Evolutionary conservation across 2,888 invertebrate species (phyloP).

Genomic region (Nephrotoma flavescens): DNA sequence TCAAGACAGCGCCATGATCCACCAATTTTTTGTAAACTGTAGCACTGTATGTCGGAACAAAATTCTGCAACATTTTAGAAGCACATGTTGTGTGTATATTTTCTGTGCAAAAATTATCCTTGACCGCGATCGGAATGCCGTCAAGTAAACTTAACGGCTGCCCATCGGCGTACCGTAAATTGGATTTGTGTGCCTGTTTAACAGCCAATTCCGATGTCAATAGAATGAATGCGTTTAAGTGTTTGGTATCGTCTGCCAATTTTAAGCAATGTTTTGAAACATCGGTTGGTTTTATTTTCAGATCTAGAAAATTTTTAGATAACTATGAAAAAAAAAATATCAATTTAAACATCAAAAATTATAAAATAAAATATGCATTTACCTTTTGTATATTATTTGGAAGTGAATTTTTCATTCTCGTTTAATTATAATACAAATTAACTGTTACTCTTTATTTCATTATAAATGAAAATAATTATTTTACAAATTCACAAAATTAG

Average conservation of each 20-base stretch:
- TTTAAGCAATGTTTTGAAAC: slow-evolving; percentile 24
- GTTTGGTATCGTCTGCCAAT: slow-evolving; percentile 28
- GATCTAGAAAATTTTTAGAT: slow-evolving; percentile 21
- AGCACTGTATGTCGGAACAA: slow-evolving; percentile 77
- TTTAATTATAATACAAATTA: not conserved
- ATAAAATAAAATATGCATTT: not conserved
- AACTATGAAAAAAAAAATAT: slow-evolving; percentile 16
- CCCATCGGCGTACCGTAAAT: slow-evolving; percentile 38
- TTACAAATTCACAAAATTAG: no score
- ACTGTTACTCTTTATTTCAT: not conserved
- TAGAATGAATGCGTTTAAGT: slow-evolving; percentile 65
- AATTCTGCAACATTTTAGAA: slow-evolving; percentile 70
- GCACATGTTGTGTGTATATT: slow-evolving; percentile 65
- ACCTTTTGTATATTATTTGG: slow-evolving; percentile 9
- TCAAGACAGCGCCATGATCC: slow-evolving; percentile 59
- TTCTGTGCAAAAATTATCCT: slow-evolving; percentile 86
- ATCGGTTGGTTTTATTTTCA: slow-evolving; percentile 17
- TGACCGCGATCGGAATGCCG: slow-evolving; percentile 77
- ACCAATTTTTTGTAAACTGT: slow-evolving; percentile 70
- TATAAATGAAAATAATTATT: not conserved
- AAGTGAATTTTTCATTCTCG: slow-evolving; percentile 8
- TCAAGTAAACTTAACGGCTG: slow-evolving; percentile 43
- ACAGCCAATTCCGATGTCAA: slow-evolving; percentile 51
- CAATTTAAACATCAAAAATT: not conserved
- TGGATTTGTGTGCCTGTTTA: slow-evolving; percentile 45